Evolutionary conservation across 2,888 invertebrate species (phyloP).

Genomic region (Drosophila nr. medialis): DNA sequence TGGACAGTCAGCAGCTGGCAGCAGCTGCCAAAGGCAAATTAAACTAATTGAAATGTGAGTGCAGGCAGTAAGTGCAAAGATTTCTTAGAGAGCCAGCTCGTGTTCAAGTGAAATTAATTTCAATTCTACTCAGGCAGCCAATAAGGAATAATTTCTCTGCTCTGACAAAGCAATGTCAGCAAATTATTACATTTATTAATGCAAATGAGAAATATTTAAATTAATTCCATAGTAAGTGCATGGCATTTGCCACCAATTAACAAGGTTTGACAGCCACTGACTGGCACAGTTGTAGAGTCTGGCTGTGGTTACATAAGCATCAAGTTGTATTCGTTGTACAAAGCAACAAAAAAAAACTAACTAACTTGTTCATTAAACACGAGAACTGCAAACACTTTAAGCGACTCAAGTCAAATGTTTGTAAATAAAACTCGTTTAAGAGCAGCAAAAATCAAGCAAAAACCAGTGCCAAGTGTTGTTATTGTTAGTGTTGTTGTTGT

Average conservation of each 20-base stretch:
- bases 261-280: slow-evolving; percentile 42
- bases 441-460: slow-evolving; percentile 29
- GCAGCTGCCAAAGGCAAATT: slow-evolving; percentile 37
- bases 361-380: slow-evolving; percentile 73
- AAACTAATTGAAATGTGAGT: slow-evolving; percentile 55
- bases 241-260: slow-evolving; percentile 22
- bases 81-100: slow-evolving; percentile 5
- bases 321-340: slow-evolving; percentile 33
- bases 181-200: background rate
- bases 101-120: slow-evolving; percentile 23
- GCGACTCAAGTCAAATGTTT: slow-evolving; percentile 61
- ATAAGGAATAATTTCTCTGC: background rate
- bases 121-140: slow-evolving; percentile 3
- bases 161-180: background rate
- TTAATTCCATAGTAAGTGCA: slow-evolving; percentile 5
- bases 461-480: slow-evolving; percentile 33
- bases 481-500: slow-evolving; percentile 16
- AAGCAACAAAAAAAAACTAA: slow-evolving; percentile 35
- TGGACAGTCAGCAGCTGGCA: slow-evolving; percentile 4
- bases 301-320: slow-evolving; percentile 61
- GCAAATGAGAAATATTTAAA: slow-evolving; percentile 10
- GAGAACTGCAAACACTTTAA: slow-evolving; percentile 70
- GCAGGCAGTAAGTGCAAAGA: slow-evolving; percentile 41
- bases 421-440: slow-evolving; percentile 76
- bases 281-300: slow-evolving; percentile 27